These are phyloP conservation scores for Aphodius sticticus DNA, from an alignment of 2,888 invertebrate species.

Conservation along the genomic window DNA sequence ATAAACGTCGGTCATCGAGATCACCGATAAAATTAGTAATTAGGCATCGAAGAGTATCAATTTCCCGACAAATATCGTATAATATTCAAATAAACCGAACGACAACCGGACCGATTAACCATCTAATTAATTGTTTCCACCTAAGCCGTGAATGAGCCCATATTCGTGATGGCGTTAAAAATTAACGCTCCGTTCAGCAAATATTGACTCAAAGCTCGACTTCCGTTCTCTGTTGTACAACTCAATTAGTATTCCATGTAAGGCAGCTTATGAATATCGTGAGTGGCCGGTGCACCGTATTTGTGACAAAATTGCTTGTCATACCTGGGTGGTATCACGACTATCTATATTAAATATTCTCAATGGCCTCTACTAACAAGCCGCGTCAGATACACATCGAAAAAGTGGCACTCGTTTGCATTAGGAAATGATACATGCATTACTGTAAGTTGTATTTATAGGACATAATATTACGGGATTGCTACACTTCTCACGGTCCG, in stretches of 20 bases:
- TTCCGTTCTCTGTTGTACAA: not conserved
- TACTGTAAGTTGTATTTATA: not conserved
- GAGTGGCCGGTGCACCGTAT: not conserved
- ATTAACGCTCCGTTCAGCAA: not conserved
- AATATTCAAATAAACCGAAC: not conserved
- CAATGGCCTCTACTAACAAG: not conserved
- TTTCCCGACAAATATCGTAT: not conserved
- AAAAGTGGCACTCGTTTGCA: not conserved
- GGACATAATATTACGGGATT: not conserved
- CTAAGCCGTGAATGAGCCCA: not conserved
- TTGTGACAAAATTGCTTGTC: constrained; percentile 4
- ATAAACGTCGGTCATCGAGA: not conserved
- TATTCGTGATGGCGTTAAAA: not conserved
- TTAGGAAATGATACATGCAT: not conserved
- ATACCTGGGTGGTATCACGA: not conserved
- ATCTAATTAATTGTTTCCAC: not conserved
- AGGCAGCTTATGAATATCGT: not conserved
- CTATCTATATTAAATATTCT: not conserved
- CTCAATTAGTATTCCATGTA: not conserved
- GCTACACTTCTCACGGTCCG: not conserved
- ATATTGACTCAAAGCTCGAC: not conserved
- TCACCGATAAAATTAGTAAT: not conserved
- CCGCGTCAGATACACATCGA: not conserved
- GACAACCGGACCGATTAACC: not conserved
- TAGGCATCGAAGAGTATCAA: not conserved